Evolutionary conservation across 2,113 vertebrate genomes (phyloP).

Genomic region (Rhinopomastus cyanomelas): DNA sequence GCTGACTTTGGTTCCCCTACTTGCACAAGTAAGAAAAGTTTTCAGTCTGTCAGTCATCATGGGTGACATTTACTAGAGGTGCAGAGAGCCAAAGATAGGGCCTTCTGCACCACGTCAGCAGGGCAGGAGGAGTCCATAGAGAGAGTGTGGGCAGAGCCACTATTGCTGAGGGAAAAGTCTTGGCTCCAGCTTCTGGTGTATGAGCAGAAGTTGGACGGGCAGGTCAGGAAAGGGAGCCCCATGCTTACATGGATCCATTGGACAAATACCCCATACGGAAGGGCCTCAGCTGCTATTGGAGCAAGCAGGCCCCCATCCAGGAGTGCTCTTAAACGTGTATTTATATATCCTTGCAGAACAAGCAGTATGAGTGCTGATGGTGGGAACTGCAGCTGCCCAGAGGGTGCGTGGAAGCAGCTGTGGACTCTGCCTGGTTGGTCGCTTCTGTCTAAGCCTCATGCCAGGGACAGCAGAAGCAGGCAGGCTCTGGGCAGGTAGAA

Average conservation of each 20-base stretch:
- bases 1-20: not conserved
- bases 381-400: not conserved
- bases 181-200: not conserved
- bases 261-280: not conserved
- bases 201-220: not conserved
- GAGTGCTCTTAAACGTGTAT: not conserved
- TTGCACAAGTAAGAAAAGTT: slow-evolving; percentile 37
- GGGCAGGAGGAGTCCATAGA: not conserved
- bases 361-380: not conserved
- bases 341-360: slow-evolving; percentile 10
- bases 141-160: not conserved
- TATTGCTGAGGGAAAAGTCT: not conserved
- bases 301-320: not conserved
- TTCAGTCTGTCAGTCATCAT: not conserved
- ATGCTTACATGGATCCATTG: not conserved
- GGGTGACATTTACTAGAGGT: slow-evolving; percentile 2
- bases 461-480: not conserved
- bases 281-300: not conserved
- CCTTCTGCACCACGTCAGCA: not conserved
- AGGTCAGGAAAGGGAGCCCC: not conserved
- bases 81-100: not conserved
- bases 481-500: not conserved
- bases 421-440: not conserved
- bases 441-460: not conserved
- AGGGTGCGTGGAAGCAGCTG: fast-evolving